phyloP scores from a whole-genome alignment of 2,113 vertebrate species.

The Naja naja region DNA sequence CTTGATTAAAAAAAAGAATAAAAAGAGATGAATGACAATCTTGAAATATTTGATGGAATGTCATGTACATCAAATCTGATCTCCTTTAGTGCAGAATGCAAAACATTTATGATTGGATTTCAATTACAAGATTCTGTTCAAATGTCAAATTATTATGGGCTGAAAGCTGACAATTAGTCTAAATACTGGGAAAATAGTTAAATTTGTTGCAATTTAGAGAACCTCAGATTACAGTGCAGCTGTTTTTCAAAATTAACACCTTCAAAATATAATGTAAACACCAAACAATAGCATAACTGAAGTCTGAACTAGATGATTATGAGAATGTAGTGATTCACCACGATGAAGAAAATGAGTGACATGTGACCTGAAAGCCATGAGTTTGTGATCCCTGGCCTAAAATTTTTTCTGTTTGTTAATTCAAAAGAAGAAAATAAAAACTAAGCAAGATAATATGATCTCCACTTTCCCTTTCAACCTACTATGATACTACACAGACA shows the following conservation, averaged over 20 bases:
- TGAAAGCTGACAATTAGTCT: not conserved
- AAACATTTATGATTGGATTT: not conserved
- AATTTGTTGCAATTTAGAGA: not conserved
- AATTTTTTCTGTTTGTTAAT: not conserved
- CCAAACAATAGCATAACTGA: not conserved
- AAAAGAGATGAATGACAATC: not conserved
- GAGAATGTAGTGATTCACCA: not conserved
- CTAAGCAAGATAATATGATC: not conserved
- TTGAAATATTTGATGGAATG: not conserved
- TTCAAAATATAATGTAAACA: not conserved
- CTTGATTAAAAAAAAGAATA: not conserved
- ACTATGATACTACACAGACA: not conserved
- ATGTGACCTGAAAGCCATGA: not conserved
- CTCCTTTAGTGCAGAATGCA: not conserved
- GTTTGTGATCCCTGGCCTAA: not conserved
- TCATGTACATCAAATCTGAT: not conserved
- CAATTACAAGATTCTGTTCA: not conserved
- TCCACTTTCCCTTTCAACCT: not conserved
- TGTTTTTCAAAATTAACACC: not conserved
- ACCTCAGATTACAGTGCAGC: not conserved
- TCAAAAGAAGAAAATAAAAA: not conserved
- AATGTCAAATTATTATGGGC: slow-evolving; percentile 23
- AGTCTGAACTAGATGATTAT: not conserved
- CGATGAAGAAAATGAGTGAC: not conserved
- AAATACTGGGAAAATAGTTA: not conserved